A percentile compares a stretch with the other conserved stretches of the same genome.
Evolutionary conservation across 2,797 vertebrate species (phyloP).

Genomic region (Ctenochaetus hawaiiensis): DNA sequence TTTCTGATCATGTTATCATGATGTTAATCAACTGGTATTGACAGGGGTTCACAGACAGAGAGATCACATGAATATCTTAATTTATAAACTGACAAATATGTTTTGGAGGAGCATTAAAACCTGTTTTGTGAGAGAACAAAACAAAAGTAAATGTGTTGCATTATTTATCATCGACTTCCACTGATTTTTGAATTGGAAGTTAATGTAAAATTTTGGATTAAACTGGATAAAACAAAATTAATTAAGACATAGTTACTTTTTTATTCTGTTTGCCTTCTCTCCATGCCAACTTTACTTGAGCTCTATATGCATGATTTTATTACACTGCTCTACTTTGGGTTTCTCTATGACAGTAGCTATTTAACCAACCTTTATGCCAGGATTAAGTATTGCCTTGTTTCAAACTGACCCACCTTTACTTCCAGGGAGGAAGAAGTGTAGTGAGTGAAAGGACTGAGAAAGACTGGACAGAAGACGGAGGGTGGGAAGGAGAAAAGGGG

Average conservation of each 20-base stretch:
- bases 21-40: background rate
- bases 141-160: background rate
- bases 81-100: no score
- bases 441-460: constrained; percentile 38
- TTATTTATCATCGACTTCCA: background rate
- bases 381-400: constrained; percentile 4
- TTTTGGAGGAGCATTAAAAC: background rate
- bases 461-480: constrained; percentile 24
- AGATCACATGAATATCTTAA: background rate
- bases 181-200: background rate
- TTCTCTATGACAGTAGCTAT: background rate
- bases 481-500: constrained; percentile 6
- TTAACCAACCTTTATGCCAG: background rate
- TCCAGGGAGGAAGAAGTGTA: constrained; percentile 32
- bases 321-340: background rate
- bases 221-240: background rate
- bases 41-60: background rate
- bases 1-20: background rate
- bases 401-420: constrained; percentile 14
- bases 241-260: background rate
- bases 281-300: background rate
- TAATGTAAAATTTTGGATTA: background rate
- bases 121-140: background rate
- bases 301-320: background rate
- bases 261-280: no score